phyloP scores from a whole-genome alignment of 2,113 vertebrate species.

The Rhabdornis inornatus region DNA sequence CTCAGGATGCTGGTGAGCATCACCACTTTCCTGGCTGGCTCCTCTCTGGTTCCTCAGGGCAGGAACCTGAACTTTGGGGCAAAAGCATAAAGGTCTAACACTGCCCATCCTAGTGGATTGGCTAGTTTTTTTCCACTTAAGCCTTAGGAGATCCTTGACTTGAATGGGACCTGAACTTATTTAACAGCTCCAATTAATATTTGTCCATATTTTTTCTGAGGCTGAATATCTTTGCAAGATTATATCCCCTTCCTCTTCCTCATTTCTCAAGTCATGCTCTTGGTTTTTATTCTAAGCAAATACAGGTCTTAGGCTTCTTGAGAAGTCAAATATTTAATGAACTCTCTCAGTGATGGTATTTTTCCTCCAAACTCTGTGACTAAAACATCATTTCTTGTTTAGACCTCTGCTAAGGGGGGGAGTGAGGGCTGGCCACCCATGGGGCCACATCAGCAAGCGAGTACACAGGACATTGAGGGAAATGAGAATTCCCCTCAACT shows the following conservation, averaged over 20 bases:
- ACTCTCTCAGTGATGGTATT: background rate
- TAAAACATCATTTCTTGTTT: background rate
- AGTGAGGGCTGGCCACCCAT: background rate
- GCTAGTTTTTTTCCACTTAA: background rate
- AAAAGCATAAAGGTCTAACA: background rate
- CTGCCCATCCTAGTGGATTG: background rate
- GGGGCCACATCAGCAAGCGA: background rate
- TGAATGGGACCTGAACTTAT: background rate
- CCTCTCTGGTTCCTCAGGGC: background rate
- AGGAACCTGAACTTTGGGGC: background rate
- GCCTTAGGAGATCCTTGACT: background rate
- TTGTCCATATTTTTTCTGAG: background rate
- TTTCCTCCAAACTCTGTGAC: background rate
- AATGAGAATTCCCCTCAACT: background rate
- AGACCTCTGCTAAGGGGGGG: background rate
- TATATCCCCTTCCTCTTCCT: background rate
- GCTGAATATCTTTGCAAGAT: background rate
- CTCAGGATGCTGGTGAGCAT: background rate
- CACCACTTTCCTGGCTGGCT: background rate
- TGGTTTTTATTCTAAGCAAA: background rate
- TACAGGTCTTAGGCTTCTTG: background rate
- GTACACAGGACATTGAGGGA: rapidly evolving
- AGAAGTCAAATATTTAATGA: slow-evolving; percentile 5
- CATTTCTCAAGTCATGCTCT: background rate
- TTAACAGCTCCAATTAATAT: background rate